Base-by-base conservation (phyloP, 1,140 invertebrate species). In the Asobara japonica region DNA sequence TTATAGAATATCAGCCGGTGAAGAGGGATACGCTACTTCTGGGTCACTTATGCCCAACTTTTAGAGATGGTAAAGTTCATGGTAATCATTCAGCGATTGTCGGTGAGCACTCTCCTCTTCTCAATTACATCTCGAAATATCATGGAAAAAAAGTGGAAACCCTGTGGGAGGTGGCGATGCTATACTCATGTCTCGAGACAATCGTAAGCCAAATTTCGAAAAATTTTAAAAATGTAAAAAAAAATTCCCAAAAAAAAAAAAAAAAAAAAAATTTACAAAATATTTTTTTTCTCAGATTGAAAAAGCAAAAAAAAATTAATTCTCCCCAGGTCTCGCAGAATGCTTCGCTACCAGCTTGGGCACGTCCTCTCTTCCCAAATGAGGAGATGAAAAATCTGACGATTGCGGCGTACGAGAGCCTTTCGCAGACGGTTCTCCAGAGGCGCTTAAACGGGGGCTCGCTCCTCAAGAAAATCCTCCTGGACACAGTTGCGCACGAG, bases 371-470 rank as follows among this genome's bases (percentile, higher is more conserved):
- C 16, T 84, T 79, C 45, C 76, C 75, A 0, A 60, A 82, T 18
- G 79, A 79, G 20, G 73, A 73, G 6, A 72, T 87, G 51, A 38
- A 56, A 3, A 77, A 79, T 16, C 36, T 81, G 4, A 80, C 74
- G 0, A 30, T 83, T 10, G 16, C 78, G 8, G 71, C 79, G 0
- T 84, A 83, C 6, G 72, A 83, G 36, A 51, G 80, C 1, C 71
- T 85, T 4, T 80, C 84, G 2, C 48, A 27, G 38, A 84, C 80
- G 4, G 27, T 8, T 5, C 0, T 77, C 4, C 83, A 85, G 30
- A 84, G 72, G 13, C 71, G 78, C 10, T 56, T 87, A 0, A 86
- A 85, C 18, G 85, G 86, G 0, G 86, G 86, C 16, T 75, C 77
- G 0, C 66, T 86, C 8, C 48, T 86, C 4, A 82, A 81, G 62